These are phyloP conservation scores for Philonicus albiceps DNA, from an alignment of 2,888 invertebrate species.

Conservation along the genomic window DNA sequence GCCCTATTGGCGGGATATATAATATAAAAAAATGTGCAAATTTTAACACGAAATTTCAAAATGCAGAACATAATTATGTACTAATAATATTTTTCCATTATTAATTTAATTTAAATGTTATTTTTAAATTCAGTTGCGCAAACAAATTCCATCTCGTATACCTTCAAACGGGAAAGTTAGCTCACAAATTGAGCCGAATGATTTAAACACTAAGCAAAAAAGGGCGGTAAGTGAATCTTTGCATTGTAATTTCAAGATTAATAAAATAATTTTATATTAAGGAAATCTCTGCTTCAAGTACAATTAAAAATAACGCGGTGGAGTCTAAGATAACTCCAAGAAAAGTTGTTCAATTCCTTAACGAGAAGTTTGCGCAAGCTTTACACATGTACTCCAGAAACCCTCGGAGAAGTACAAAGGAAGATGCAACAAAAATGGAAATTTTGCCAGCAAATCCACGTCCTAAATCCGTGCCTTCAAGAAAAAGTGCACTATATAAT, in stretches of 20 bases:
- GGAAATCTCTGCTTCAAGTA: background rate
- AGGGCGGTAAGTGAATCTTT: background rate
- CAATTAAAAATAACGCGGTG: background rate
- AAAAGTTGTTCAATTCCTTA: conserved; percentile 38
- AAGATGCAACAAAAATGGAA: background rate
- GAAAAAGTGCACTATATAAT: background rate
- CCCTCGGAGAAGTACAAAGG: background rate
- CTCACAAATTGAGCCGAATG: background rate
- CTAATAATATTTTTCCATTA: background rate
- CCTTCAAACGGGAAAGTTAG: background rate
- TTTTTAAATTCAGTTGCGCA: background rate
- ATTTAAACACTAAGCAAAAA: background rate
- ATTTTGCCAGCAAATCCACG: background rate
- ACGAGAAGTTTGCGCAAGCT: conserved; percentile 37
- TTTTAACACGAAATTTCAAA: conserved; percentile 25
- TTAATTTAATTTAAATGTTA: background rate
- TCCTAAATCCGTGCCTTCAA: background rate
- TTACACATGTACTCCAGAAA: conserved; percentile 19
- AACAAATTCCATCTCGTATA: background rate
- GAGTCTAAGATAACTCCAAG: conserved; percentile 36
- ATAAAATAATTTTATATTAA: background rate
- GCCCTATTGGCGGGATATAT: conserved; percentile 69
- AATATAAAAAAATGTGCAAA: conserved; percentile 65
- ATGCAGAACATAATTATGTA: background rate
- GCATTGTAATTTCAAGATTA: background rate